phyloP scores from a whole-genome alignment of 35 echinoderm and acorn worm species.

The Chiridota heheva region DNA sequence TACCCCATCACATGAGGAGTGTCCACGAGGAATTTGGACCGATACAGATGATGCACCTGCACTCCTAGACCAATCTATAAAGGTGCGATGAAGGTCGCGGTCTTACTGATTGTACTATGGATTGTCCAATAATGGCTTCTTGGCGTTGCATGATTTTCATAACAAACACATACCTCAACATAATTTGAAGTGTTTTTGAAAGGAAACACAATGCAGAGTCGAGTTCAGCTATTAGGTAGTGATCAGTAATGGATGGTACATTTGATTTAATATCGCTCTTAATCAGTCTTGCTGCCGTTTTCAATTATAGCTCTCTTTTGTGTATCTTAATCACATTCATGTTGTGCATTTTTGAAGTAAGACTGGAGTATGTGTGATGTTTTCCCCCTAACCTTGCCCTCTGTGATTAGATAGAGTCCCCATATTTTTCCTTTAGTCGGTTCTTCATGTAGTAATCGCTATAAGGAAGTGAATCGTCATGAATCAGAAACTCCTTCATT shows the following conservation, averaged over 20 bases:
- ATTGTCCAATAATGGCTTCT: constrained; percentile 57
- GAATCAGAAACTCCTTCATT: constrained; percentile 48
- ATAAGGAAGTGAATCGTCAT: constrained; percentile 39
- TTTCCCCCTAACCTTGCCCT: constrained; percentile 48
- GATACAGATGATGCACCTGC: neutral
- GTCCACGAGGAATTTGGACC: constrained; percentile 10
- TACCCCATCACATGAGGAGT: constrained; percentile 4
- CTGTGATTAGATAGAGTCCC: constrained; percentile 45
- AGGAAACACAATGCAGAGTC: constrained; percentile 52
- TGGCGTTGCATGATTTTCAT: constrained; percentile 55
- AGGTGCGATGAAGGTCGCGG: constrained; percentile 23
- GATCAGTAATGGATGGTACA: constrained; percentile 45
- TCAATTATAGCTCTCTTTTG: constrained; percentile 61
- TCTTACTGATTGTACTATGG: no score
- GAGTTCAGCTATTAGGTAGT: constrained; percentile 57
- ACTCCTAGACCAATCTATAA: neutral
- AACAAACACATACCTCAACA: constrained; percentile 50
- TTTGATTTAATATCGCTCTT: constrained; percentile 71
- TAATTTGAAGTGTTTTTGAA: constrained; percentile 34
- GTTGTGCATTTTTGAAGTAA: constrained; percentile 15
- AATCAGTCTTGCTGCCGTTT: constrained; percentile 70
- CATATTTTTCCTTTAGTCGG: constrained; percentile 51
- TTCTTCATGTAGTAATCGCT: constrained; percentile 58
- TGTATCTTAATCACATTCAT: constrained; percentile 31
- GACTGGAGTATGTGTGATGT: constrained; percentile 43